These are phyloP conservation scores for Melanotaenia nigrans DNA, from an alignment of 2,797 vertebrate species.

Conservation along the genomic window DNA sequence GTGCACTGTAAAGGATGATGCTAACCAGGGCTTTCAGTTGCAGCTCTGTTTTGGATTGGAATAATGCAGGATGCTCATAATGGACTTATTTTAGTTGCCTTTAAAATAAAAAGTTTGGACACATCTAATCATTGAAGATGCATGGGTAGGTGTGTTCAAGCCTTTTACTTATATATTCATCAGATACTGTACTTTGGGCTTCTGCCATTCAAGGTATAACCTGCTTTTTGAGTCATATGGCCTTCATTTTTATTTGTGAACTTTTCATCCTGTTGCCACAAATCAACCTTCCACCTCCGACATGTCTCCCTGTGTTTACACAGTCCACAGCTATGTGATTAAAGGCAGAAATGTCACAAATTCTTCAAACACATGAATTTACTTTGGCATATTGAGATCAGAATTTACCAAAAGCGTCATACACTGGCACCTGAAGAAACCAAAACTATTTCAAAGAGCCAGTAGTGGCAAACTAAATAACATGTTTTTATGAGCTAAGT, in stretches of 20 bases:
- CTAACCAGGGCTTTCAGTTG: not conserved
- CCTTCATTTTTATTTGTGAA: constrained; percentile 4
- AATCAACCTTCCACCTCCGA: constrained; percentile 11
- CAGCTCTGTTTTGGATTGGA: too few species aligned
- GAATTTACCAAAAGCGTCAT: constrained; percentile 57
- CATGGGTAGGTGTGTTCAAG: not conserved
- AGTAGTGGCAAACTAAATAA: constrained; percentile 72
- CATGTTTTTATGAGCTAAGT: constrained; percentile 73
- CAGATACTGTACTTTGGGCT: not conserved
- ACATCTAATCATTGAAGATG: not conserved
- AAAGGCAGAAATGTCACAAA: constrained; percentile 49
- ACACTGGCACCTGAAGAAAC: constrained; percentile 70
- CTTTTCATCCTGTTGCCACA: constrained; percentile 7
- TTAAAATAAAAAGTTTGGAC: not conserved
- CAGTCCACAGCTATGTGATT: constrained; percentile 24
- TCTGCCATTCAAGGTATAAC: not conserved
- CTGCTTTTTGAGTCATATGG: constrained; percentile 2
- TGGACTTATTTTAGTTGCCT: not conserved
- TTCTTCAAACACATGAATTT: constrained; percentile 53
- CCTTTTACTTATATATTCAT: not conserved
- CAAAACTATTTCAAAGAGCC: constrained; percentile 67
- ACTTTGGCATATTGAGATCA: constrained; percentile 58
- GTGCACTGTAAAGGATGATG: not conserved
- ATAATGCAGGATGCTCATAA: too few species aligned
- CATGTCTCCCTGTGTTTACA: constrained; percentile 5